Evolutionary conservation across 1,140 invertebrate species (phyloP), one percentile per base, ranked within the genome.

Genomic region (Trichomalopsis sarcophagae): DNA sequence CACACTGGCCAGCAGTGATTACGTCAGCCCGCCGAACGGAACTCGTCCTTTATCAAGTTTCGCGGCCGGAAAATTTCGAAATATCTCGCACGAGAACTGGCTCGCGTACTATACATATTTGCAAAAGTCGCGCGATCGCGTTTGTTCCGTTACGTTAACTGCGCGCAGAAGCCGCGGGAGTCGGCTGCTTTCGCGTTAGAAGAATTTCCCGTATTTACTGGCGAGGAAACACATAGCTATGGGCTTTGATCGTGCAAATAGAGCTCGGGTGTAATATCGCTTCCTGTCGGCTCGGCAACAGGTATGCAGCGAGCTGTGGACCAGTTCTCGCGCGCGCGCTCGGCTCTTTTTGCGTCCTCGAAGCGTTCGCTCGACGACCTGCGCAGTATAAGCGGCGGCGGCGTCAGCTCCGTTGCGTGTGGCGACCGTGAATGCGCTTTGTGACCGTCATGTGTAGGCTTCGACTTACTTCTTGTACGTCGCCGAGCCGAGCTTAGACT

Each of bases 101-200:
- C 55, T 62, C 2, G 17, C 21, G 17, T 62, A 44, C 10, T 36
- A 44, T 10, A 44, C 33, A 44, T 10, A 44, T 44, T 10, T 44
- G 40, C 40, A 44, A 44, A 44, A 44, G 7, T 62, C 55, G 55
- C 17, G 17, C 14, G 17, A 62, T 62, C 17, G 55, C 55, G 55
- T 62, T 62, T 62, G n/a, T 62, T 62, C 55, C 55, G 55, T 62
- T 62, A 62, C 21, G 55, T 62, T 62, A 62, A 62, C 55, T 62
- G 17, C 21, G 5, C 14, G 14, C 10, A 50, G 47, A 2, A 10
- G 50, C 50, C 50, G 50, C 50, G 14, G 50, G 50, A 17, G 17
- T 5, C 13, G 7, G 1, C 55, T 17, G 55, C 50, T 17, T 5
- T 17, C 4, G 14, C 14, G 17, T 1, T 17, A 7, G 0, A 62